Percentiles rank a stretch among this genome's conserved stretches.
Evolutionary conservation across 2,888 invertebrate genomes (phyloP).

Genomic region (Coecobrya sp.): DNA sequence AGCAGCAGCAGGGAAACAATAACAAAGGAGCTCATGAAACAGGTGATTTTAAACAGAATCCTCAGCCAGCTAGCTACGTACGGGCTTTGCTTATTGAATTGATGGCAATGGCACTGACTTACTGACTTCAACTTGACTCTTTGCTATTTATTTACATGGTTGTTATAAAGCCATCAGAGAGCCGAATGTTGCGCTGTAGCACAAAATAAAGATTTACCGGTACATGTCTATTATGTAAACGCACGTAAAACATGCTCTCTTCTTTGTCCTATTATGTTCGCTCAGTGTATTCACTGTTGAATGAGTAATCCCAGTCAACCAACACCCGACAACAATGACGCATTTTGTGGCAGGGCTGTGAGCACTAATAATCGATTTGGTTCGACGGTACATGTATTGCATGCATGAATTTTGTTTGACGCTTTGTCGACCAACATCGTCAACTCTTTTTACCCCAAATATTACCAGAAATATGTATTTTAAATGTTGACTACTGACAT

Average conservation of each 20-base stretch:
- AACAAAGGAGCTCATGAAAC: too few species aligned
- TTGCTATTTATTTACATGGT: too few species aligned
- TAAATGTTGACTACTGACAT: too few species aligned
- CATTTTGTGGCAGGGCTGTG: neutral
- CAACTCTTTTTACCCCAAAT: neutral
- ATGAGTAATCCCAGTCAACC: conserved; percentile 20
- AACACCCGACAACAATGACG: conserved; percentile 24
- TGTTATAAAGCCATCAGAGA: neutral
- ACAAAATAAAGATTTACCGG: neutral
- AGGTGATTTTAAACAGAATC: too few species aligned
- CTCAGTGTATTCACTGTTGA: neutral
- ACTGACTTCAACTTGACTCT: too few species aligned
- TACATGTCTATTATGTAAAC: neutral
- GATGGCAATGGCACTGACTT: conserved; percentile 9
- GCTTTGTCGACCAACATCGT: neutral
- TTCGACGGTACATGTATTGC: neutral
- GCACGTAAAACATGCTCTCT: neutral
- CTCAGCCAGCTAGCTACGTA: too few species aligned
- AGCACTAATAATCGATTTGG: conserved; percentile 10
- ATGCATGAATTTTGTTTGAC: neutral
- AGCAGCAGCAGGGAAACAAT: too few species aligned
- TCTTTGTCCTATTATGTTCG: neutral
- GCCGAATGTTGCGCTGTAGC: neutral
- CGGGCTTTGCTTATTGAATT: neutral
- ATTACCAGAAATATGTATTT: neutral